Conservation (phyloP, 2,888 invertebrate genomes). For the Eristalis intricaria region DNA sequence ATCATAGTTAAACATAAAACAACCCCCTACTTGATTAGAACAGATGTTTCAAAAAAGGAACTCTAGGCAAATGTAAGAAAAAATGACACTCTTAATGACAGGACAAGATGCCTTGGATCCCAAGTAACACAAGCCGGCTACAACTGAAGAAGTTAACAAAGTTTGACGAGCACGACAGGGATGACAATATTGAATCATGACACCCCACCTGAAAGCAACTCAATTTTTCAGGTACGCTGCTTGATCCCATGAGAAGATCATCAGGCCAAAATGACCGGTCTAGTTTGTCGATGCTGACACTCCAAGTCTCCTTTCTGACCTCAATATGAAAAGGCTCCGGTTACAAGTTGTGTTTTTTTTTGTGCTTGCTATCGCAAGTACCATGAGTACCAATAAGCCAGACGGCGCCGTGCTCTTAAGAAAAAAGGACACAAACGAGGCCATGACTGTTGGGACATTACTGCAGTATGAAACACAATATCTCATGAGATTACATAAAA, state of each 20-base stretch:
- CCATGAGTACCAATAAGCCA: not conserved
- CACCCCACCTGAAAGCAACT: not conserved
- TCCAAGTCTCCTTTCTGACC: not conserved
- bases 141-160: not conserved
- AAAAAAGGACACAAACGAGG: not conserved
- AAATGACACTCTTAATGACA: too few relatives aligned
- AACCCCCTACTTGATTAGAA: too few relatives aligned
- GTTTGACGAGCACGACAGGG: not conserved
- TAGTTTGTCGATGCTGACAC: not conserved
- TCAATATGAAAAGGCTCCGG: not conserved
- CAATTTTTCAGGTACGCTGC: not conserved
- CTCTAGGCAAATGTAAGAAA: too few relatives aligned
- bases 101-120: too few relatives aligned
- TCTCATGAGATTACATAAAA: not conserved
- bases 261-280: not conserved
- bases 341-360: not conserved
- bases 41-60: too few relatives aligned
- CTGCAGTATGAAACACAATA: not conserved
- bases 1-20: too few relatives aligned
- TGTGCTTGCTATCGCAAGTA: not conserved
- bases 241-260: not conserved
- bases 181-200: not conserved
- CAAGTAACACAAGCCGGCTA: too few relatives aligned
- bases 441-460: slow-evolving; percentile 15
- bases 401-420: not conserved